Evolutionary conservation across 2,797 vertebrate species (phyloP), one percentile per base, ranked within the genome.

Genomic region (Moxostoma hubbsi): DNA sequence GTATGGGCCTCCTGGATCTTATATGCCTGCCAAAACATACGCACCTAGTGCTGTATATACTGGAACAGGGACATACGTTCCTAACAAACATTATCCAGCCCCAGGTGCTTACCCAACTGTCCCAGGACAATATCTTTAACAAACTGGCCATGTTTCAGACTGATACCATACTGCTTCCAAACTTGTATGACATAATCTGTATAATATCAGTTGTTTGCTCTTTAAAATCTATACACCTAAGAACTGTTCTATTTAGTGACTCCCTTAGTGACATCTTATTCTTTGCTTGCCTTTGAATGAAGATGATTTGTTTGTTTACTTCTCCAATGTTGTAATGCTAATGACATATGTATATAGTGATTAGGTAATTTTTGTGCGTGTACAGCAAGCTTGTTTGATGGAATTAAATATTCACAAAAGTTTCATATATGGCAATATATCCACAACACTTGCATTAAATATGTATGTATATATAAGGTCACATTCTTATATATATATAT

Each of bases 1-100:
- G 18, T 79, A 85, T 11, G 68, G 57, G 13, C 81, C 74, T 9
- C n/a, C 66, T 1, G 79, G 81, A 4, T 10, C 58, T 0, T 94
- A 93, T 0, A 77, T 79, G 1, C 91, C 88, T 0, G 82, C 87
- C 47, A 93, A 92, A 11, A 85, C 77, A 7, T 90, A 92, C 0
- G 49, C 87, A 4, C 78, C 88, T 69, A 91, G 83, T 65, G 61
- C 10, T 18, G 9, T 85, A 0, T 94, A 93, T 84, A 72, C 89
- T 1, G 80, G 76, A 12, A 62, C 88, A 0, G 80, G 77, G 12
- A 62, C 88, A 0, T 94, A 93, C 0, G 0, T 49, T 0, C 88
- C 93, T 0, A 54, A 1, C 83, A 93, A 94, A 77, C 83, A 88
- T 0, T 92, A 92, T 3, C 82, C 57, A 9, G 79, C 79, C 0